Evolutionary conservation across 2,113 vertebrate genomes (phyloP), one percentile per base, ranked within the genome.

Genomic region (Ceuthmochares aereus): DNA sequence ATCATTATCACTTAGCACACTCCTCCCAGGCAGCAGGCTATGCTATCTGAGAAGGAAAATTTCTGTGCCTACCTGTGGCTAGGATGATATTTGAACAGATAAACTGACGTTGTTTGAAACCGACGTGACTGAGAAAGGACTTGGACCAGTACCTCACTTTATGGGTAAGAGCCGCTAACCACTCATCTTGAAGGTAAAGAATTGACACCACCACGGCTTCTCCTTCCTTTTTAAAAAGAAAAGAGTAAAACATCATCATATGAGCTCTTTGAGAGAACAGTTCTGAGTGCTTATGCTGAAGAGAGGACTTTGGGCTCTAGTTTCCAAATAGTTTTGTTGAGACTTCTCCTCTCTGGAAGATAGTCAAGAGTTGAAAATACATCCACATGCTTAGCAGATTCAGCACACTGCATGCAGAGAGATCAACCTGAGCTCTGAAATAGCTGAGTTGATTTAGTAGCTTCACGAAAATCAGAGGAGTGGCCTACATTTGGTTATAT

Each of bases 1-100:
- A 1, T 27, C 2, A 1, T 4, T 49, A 34, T 20, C 26, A 29
- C 14, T 27, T 34, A 4, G 8, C 7, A 56, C 16, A 21, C 10
- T 86, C 54, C 36, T 77, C 40, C 59, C 12, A 29, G 27, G 37
- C 29, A 84, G 34, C n/a, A 70, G 55, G 58, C 23, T 66, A 36
- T 3, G 9, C 6, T 42, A 47, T 15, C 8, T 8, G 17, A 14
- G 20, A 8, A 62, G 67, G 32, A 63, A 8, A 16, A 51, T 68
- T 84, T 34, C 27, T 4, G 2, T 75, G 13, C 22, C 4, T 37
- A 0, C 16, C 47, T 20, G 15, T 72, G 10, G 5, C 18, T 19
- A 9, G 23, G 14, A 40, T 54, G 19, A 36, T 42, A 27, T 27
- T 58, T 74, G 27, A 78, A 70, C 30, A 74, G 36, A 36, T 6